A percentile compares a stretch with the other conserved stretches of the same genome.
Evolutionary conservation across 2,797 vertebrate genomes (phyloP).

Genomic region (Anomalospiza imberbis): DNA sequence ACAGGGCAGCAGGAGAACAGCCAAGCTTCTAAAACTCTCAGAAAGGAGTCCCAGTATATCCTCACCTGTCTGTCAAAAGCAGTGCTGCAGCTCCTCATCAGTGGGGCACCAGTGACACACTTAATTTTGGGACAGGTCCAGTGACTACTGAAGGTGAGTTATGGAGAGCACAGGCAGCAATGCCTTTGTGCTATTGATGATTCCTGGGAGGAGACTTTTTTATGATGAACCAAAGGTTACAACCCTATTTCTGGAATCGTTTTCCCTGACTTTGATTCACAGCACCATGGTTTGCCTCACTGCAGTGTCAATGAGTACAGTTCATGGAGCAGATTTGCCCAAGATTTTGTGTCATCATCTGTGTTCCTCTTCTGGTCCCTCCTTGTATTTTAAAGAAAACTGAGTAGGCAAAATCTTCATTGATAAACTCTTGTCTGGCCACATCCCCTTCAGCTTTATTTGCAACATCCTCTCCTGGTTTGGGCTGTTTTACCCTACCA

Average conservation of each 20-base stretch:
- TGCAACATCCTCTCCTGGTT: background rate
- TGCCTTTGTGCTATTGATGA: background rate
- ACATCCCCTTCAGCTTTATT: background rate
- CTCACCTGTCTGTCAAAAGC: background rate
- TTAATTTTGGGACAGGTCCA: background rate
- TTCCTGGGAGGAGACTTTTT: background rate
- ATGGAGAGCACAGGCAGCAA: background rate
- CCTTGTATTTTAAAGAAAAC: background rate
- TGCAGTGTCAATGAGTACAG: fast-evolving
- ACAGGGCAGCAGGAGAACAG: background rate
- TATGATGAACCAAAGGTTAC: background rate
- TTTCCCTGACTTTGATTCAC: background rate
- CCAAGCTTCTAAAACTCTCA: background rate
- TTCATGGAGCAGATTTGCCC: background rate
- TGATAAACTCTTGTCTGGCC: background rate
- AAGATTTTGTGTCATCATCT: background rate
- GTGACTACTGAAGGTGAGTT: background rate
- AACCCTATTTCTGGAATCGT: background rate
- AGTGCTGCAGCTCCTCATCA: background rate
- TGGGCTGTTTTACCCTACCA: background rate
- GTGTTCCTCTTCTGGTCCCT: background rate
- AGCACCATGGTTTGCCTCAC: background rate
- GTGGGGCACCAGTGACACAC: fast-evolving
- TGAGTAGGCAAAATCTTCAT: background rate
- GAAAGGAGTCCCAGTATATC: background rate